A percentile compares a stretch with the other conserved stretches of the same genome.
phyloP scores from a whole-genome alignment of 2,113 vertebrate species.

The Sinocyclocheilus maitianheensis region DNA sequence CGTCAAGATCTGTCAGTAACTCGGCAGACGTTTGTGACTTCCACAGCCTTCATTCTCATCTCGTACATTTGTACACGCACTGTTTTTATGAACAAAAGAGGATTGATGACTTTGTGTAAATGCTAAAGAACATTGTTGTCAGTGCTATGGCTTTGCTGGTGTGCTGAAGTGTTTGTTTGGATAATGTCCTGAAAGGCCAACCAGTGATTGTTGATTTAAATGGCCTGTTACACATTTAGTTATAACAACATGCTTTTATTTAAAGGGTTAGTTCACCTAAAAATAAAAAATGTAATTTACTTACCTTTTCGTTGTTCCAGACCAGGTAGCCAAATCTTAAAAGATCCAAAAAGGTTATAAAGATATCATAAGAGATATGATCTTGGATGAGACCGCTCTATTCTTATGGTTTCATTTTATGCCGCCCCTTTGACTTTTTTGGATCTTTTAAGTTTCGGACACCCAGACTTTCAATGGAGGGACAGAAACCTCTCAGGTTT shows the following conservation, averaged over 20 bases:
- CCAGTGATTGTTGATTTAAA: not conserved
- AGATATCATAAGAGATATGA: not conserved
- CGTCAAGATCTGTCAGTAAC: not conserved
- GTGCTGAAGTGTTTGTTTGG: not conserved
- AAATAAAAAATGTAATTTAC: not conserved
- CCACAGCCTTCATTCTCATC: not conserved
- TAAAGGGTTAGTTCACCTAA: not conserved
- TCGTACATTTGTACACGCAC: not conserved
- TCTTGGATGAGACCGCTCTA: not conserved
- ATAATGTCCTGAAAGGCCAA: not conserved
- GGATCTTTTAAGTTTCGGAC: not conserved
- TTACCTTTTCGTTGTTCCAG: not conserved
- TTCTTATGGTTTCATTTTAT: too few species aligned
- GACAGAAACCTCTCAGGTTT: not conserved
- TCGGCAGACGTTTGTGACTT: not conserved
- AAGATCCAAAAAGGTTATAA: not conserved
- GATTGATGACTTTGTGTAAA: not conserved
- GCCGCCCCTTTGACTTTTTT: too few species aligned
- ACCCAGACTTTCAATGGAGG: not conserved
- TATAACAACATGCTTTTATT: not conserved
- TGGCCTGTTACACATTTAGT: not conserved
- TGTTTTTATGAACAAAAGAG: not conserved
- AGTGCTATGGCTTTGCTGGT: not conserved
- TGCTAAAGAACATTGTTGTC: not conserved
- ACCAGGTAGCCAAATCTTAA: not conserved